Percentiles rank a stretch among this genome's conserved stretches.
These are phyloP conservation scores for Thalassarche chlororhynchos DNA, from an alignment of 2,113 vertebrate species.

Conservation along the genomic window DNA sequence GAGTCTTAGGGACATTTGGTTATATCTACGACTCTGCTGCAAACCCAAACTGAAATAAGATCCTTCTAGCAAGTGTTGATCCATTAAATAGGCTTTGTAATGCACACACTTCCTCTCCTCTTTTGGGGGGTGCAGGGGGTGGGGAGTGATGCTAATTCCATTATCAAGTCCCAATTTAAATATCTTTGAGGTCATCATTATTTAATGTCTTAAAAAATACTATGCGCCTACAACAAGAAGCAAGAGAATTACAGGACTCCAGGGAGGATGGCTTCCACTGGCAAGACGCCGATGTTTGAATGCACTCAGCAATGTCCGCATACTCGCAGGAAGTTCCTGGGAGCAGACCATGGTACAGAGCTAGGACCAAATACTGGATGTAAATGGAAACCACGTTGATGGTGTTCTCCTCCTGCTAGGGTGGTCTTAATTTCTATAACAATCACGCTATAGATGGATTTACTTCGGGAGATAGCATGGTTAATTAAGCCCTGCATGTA, in stretches of 20 bases:
- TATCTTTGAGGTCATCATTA: background rate
- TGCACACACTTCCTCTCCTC: background rate
- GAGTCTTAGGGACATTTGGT: background rate
- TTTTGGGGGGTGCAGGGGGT: background rate
- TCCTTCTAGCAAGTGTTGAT: background rate
- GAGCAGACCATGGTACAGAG: background rate
- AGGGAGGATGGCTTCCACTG: background rate
- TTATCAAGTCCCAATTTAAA: background rate
- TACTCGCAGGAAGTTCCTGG: background rate
- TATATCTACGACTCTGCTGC: background rate
- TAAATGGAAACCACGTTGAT: background rate
- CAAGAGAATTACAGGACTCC: background rate
- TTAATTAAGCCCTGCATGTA: background rate
- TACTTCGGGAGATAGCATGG: background rate
- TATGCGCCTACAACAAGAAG: background rate
- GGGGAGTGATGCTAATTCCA: background rate
- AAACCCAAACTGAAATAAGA: background rate
- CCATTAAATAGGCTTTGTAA: background rate
- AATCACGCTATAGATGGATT: background rate
- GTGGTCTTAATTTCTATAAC: background rate
- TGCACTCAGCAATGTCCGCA: accelerated
- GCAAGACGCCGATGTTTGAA: background rate
- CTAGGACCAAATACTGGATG: background rate
- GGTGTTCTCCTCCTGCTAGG: background rate
- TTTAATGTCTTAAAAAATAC: background rate